Conservation (phyloP, 2,113 vertebrate species). For the Leucosticte australis region DNA sequence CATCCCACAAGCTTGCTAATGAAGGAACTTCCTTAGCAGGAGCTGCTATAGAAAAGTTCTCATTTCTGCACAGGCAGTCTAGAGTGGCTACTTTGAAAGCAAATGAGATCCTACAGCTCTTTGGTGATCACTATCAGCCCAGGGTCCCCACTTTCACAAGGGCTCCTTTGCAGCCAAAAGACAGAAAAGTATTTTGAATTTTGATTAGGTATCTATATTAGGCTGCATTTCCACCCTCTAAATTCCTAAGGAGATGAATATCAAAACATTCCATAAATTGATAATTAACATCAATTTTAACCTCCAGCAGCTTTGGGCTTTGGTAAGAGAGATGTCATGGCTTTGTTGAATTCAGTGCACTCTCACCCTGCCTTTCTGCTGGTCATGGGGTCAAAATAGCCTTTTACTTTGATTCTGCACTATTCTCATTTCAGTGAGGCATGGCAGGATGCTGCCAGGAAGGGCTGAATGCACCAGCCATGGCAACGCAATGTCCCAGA, state of each 20-base stretch:
- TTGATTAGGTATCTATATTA: not conserved
- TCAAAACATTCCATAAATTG: not conserved
- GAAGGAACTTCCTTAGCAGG: not conserved
- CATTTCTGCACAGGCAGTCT: not conserved
- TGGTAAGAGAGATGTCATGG: not conserved
- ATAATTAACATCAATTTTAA: not conserved
- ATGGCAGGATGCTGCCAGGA: not conserved
- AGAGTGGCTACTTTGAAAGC: not conserved
- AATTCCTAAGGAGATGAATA: not conserved
- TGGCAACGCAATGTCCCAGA: not conserved
- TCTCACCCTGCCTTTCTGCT: not conserved
- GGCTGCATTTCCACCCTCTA: not conserved
- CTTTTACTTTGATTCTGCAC: not conserved
- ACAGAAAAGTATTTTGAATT: not conserved
- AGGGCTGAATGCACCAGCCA: not conserved
- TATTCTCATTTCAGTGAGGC: not conserved
- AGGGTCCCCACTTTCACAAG: not conserved
- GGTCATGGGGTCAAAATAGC: not conserved
- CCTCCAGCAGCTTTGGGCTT: not conserved
- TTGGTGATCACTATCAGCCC: not conserved
- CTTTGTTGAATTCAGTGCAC: not conserved
- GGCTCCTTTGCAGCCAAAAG: not conserved
- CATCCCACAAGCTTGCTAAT: not conserved
- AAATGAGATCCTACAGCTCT: not conserved
- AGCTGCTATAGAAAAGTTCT: not conserved